phyloP scores from a whole-genome alignment of 2,797 vertebrate species.

The Mormyrops attenuatus region DNA sequence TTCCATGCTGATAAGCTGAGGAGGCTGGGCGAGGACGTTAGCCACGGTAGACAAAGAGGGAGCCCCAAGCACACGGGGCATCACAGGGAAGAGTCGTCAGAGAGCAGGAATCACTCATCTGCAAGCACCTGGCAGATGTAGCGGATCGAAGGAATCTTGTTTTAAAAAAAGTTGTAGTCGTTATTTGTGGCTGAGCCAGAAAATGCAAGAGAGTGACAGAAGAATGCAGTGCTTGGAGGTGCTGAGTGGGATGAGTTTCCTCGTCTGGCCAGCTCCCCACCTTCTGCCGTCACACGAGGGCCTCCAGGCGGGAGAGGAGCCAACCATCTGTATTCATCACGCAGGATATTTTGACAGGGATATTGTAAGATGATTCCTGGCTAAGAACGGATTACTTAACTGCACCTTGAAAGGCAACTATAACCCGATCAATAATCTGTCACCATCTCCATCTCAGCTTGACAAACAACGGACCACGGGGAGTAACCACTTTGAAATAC shows the following conservation, averaged over 20 bases:
- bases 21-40: neutral
- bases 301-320: neutral
- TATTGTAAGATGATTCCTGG: constrained; percentile 3
- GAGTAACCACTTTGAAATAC: neutral
- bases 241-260: neutral
- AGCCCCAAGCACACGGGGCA: neutral
- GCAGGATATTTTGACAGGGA: constrained; percentile 7
- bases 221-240: neutral
- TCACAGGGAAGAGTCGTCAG: neutral
- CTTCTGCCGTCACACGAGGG: neutral
- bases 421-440: constrained; percentile 17
- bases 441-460: constrained; percentile 9
- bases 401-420: constrained; percentile 6
- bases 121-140: neutral
- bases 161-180: neutral
- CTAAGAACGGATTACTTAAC: constrained; percentile 11
- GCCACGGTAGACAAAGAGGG: neutral
- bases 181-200: neutral
- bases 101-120: neutral
- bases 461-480: constrained; percentile 11
- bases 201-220: neutral
- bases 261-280: neutral
- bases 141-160: neutral
- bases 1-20: neutral
- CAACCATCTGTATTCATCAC: neutral